Base-by-base conservation (phyloP, 2,888 invertebrate species). In the Nysson spinosus region DNA sequence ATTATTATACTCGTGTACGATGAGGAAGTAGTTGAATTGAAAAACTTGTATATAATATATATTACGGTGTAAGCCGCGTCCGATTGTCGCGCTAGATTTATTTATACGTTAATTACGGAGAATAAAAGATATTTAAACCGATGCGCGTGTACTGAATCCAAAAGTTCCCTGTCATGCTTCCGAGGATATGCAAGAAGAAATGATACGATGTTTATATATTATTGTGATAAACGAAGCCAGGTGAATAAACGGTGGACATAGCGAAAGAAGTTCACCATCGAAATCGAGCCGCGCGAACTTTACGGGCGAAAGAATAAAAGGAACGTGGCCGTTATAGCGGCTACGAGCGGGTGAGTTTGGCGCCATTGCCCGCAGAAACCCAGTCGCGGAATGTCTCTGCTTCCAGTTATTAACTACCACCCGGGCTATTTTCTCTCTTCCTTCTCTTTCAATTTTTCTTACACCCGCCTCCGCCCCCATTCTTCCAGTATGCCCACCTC, bases 331-430 rank as follows among this genome's bases (percentile, higher is more conserved):
- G 56, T 52, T 61, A 56, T 46, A 35, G 2, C 14, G 56, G 40
- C 44, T 7, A 20, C 35, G 56, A 51, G 39, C 63, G 60, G 66
- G 47, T 47, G 67, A 54, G 28, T 52, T 66, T 68, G 72, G 69
- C 75, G 75, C 72, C 73, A 60, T 60, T 32, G 46, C 35, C 60
- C 69, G 68, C 67, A 63, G 62, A 69, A 54, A 67, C 35, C 56
- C 69, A 76, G 60, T 62, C 66, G 69, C 20, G 72, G 67, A 76
- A 76, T 75, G 67, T 55, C 50, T 67, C 14, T 17, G 49, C 69
- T 69, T 43, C 61, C 75, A 64, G 58, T 71, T n/a, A 37, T 77
- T 64, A 52, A 60, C 35, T 40, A 42, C 35, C 19, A 5, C 17
- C 37, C 11, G n/a, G 35, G 43, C 30, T 32, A 9, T 14, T 24